phyloP scores from a whole-genome alignment of 2,888 invertebrate species.

The Dicranocentrus wangi region DNA sequence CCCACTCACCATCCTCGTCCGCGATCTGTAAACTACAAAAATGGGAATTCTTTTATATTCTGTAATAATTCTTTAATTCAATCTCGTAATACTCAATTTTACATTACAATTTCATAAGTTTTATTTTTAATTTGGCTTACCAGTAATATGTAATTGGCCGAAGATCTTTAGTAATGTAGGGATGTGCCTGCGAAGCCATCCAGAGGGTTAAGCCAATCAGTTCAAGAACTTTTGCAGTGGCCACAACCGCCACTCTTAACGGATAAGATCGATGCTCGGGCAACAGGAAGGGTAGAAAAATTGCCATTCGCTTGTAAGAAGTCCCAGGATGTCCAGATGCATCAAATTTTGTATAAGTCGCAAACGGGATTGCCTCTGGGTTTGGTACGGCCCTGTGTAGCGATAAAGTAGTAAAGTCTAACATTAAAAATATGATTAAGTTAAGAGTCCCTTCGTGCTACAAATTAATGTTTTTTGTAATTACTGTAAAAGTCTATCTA shows the following conservation, averaged over 20 bases:
- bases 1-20: slow-evolving; percentile 96
- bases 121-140: too few relatives aligned
- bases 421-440: neutral
- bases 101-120: too few relatives aligned
- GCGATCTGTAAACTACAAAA: slow-evolving; percentile 91
- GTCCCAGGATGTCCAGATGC: slow-evolving; percentile 78
- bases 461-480: too few relatives aligned
- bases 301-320: slow-evolving; percentile 86
- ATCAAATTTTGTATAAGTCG: slow-evolving; percentile 93
- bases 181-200: slow-evolving; percentile 78
- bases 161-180: slow-evolving; percentile 55
- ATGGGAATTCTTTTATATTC: neutral
- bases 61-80: too few relatives aligned
- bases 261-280: slow-evolving; percentile 89
- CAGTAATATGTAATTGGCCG: slow-evolving; percentile 53
- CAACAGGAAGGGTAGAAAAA: slow-evolving; percentile 91
- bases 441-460: too few relatives aligned
- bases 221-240: slow-evolving; percentile 90
- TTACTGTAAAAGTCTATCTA: slow-evolving; percentile 68
- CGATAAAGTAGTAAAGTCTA: neutral
- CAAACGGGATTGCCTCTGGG: slow-evolving; percentile 79
- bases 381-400: slow-evolving; percentile 80
- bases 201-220: slow-evolving; percentile 94
- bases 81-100: neutral
- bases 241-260: slow-evolving; percentile 85